Base-by-base conservation (phyloP, 2,797 vertebrate genomes). In the Balearica regulorum region DNA sequence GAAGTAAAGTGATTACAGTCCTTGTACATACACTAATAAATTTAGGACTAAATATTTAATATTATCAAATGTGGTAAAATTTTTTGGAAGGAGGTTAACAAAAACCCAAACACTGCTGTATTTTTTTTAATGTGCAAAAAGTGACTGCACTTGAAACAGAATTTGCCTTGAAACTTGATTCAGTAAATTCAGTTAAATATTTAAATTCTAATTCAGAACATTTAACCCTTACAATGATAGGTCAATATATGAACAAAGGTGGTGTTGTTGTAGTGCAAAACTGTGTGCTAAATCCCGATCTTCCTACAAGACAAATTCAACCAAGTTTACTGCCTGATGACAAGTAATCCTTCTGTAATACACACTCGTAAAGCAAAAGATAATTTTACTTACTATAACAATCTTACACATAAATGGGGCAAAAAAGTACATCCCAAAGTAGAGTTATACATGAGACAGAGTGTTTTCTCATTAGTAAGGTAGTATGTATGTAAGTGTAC, bases 401-500 rank as follows among this genome's bases (percentile, higher is more conserved):
- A 7, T 33, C 24, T 90, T 78, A 12, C 29, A 60, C 7, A 19
- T 8, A 39, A 9, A 18, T 66, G 16, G 17, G 10, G 15, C 2
- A 57, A 53, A 79, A 48, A 68, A 39, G 0, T 12, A 4, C 2
- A 12, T 37, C 9, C 5, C 9, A 37, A 72, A 22, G 3, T 8
- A 43, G 10, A 31, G 4, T 46, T 58, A 16, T 15, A 24, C 14
- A 39, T 54, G 53, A 46, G 12, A 25, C 3, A 21, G 3, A 18
- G 3, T 28, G 3, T 64, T 71, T 82, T 46, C 21, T 81, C 8
- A 10, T 77, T 41, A 37, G 10, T 25, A 48, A 41, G 9, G 5
- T 4, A 61, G 44, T 66, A n/a, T 3, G 2, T 29, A 25, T 2
- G 0, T 49, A 35, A 31, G 5, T 21, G 6, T 25, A 9, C 21